Percentiles rank a stretch among this genome's conserved stretches.
Conservation (phyloP, 2,113 vertebrate genomes). For the Indicator maculatus region DNA sequence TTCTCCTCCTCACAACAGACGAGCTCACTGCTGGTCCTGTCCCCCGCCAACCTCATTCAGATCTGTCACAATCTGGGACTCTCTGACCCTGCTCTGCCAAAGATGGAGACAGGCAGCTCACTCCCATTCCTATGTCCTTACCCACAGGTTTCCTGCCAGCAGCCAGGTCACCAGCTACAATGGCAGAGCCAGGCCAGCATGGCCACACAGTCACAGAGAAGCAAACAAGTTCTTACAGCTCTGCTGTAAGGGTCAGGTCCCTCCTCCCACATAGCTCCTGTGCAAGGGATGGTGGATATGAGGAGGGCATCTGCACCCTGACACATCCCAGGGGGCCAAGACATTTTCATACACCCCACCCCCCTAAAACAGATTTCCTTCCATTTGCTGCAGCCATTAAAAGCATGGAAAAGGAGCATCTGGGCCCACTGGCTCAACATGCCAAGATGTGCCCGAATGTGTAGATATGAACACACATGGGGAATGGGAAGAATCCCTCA, state of each 20-base stretch:
- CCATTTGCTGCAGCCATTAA: not conserved
- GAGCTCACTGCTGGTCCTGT: rapidly evolving
- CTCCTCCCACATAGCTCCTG: not conserved
- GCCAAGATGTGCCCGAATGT: not conserved
- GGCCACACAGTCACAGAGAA: rapidly evolving
- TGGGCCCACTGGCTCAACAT: rapidly evolving
- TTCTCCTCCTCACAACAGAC: not conserved
- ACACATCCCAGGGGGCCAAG: not conserved
- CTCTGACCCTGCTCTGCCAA: rapidly evolving
- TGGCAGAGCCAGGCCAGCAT: not conserved
- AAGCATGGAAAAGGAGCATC: not conserved
- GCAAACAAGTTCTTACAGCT: not conserved
- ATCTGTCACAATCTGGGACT: not conserved
- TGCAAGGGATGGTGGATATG: not conserved
- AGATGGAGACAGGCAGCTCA: not conserved
- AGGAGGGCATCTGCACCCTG: not conserved
- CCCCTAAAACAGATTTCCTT: rapidly evolving
- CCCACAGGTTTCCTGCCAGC: not conserved
- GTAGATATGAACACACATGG: rapidly evolving
- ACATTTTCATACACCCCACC: not conserved
- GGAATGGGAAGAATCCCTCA: not conserved
- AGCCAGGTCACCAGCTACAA: not conserved
- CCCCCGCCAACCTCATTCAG: rapidly evolving
- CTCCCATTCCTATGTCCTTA: not conserved
- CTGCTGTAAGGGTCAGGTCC: not conserved